These are phyloP conservation scores for Metridium senile DNA, from an alignment of 92 coral and sea anemone genomes.

Conservation along the genomic window DNA sequence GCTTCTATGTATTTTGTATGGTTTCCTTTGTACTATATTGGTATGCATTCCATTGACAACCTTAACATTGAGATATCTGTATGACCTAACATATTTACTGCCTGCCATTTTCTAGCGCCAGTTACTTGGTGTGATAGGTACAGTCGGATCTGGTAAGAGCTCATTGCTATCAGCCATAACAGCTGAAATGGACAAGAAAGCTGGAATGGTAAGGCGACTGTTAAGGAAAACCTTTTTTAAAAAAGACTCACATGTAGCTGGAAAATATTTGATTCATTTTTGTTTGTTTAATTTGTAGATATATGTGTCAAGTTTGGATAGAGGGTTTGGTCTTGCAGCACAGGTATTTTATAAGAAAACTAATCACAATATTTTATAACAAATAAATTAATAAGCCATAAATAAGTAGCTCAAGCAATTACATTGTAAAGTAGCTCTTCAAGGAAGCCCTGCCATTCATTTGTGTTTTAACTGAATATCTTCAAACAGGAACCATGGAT, in stretches of 20 bases:
- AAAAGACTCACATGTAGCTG: too few species aligned
- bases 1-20: too few species aligned
- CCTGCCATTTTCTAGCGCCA: slow-evolving; percentile 57
- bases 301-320: slow-evolving; percentile 71
- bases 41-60: too few species aligned
- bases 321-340: slow-evolving; percentile 89
- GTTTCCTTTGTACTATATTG: too few species aligned
- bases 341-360: slow-evolving; percentile 64
- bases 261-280: background rate
- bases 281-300: slow-evolving; percentile 48
- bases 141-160: slow-evolving; percentile 95
- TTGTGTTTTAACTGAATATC: background rate
- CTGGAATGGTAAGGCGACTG: slow-evolving; percentile 66
- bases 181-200: slow-evolving; percentile 87
- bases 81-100: too few species aligned
- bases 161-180: slow-evolving; percentile 88
- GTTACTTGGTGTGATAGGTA: slow-evolving; percentile 89
- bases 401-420: too few species aligned
- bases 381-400: too few species aligned
- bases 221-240: too few species aligned
- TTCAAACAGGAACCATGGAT: slow-evolving; percentile 94
- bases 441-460: background rate
- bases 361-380: too few species aligned
- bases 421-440: too few species aligned
- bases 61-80: too few species aligned